Evolutionary conservation across 92 coral and sea anemone species (phyloP).

Genomic region (Epizoanthus illoricatus): DNA sequence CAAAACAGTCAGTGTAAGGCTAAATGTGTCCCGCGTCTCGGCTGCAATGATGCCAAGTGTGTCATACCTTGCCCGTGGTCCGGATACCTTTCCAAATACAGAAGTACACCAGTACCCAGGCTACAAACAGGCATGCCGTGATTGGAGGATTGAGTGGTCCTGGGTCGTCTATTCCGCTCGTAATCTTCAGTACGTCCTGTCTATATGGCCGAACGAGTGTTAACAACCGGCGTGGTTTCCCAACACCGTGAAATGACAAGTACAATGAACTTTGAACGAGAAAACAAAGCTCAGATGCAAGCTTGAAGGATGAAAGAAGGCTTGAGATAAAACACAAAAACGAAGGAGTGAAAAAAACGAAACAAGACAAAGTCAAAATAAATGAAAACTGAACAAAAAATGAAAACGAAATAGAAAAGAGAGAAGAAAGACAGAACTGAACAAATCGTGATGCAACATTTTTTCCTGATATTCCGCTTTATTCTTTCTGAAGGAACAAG

Average conservation of each 20-base stretch:
- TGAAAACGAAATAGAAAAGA: not conserved
- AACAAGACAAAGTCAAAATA: not conserved
- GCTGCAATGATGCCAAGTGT: not conserved
- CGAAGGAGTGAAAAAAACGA: not conserved
- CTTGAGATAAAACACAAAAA: not conserved
- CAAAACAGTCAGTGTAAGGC: not conserved
- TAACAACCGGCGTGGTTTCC: not conserved
- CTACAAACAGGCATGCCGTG: conserved; percentile 74
- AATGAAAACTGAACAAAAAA: not conserved
- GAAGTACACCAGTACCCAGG: conserved; percentile 93
- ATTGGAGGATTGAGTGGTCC: conserved; percentile 73
- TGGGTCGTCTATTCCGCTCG: conserved; percentile 83
- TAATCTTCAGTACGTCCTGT: conserved; percentile 64
- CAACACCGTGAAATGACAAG: not conserved
- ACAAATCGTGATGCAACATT: not conserved
- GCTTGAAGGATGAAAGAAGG: not conserved
- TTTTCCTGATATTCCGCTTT: not conserved
- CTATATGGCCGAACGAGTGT: conserved; percentile 36
- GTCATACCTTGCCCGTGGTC: conserved; percentile 81
- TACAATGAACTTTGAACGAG: not conserved
- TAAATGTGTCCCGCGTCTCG: not conserved
- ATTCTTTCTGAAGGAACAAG: not conserved
- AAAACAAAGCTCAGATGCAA: no score
- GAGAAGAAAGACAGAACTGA: not conserved
- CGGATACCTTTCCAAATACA: conserved; percentile 94